A percentile compares a stretch with the other conserved stretches of the same genome.
These are phyloP conservation scores for Hirudo medicinalis DNA, from an alignment of 1,140 invertebrate species.

Conservation along the genomic window DNA sequence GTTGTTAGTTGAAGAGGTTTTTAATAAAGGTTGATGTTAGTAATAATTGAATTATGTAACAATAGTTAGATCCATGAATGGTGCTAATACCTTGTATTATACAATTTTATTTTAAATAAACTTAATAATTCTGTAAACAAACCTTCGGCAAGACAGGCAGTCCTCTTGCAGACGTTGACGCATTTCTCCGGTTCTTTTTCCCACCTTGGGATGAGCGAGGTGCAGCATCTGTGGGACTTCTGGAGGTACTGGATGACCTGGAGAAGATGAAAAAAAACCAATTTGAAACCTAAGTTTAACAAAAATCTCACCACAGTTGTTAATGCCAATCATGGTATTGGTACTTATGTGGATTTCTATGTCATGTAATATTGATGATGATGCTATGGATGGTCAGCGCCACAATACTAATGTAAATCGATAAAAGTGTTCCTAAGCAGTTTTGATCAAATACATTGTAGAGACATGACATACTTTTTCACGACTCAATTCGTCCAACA, in stretches of 20 bases:
- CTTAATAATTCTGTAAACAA: conserved; percentile 14
- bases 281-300: too few species aligned
- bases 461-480: conserved; percentile 21
- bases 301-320: too few species aligned
- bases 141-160: conserved; percentile 34
- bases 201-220: conserved; percentile 46
- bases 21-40: not conserved
- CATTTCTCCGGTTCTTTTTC: conserved; percentile 42
- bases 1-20: not conserved
- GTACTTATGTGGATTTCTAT: not conserved
- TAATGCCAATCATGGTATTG: not conserved
- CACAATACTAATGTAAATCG: not conserved
- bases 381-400: not conserved
- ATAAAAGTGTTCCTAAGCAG: not conserved
- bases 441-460: not conserved
- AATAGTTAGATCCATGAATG: not conserved
- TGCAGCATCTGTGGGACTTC: conserved; percentile 44
- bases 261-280: conserved; percentile 12
- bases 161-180: conserved; percentile 29
- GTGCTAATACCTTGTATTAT: not conserved
- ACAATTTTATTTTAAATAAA: too few species aligned
- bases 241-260: conserved; percentile 47
- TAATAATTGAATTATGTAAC: not conserved
- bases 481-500: conserved; percentile 30
- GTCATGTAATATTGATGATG: too few species aligned